Base-by-base conservation (phyloP, 2,113 vertebrate species). In the Pachyramphus minor region DNA sequence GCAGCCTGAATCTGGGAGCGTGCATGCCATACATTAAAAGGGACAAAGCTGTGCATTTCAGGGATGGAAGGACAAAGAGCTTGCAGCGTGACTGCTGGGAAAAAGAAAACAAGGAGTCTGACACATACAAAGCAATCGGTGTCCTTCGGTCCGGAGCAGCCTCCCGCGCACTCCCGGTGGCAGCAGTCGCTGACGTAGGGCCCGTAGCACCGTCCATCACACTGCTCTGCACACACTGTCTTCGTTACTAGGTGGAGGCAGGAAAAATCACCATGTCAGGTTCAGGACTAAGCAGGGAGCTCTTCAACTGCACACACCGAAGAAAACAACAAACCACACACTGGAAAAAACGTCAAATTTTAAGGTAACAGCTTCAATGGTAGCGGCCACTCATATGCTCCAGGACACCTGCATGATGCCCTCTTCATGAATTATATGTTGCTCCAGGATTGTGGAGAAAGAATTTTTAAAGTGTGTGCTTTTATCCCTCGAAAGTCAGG, bases 181-280 rank as follows among this genome's bases (percentile, higher is more conserved):
- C 99, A 99, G 97, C 99, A 99, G 98, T 99, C 98, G 3, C 99
- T 99, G 97, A 99, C 98, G 33, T 99, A 99, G 35, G 99, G 99
- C 60, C 99, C 99, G 0, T 99, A 99, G 97, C 99, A 99, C 74
- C 99, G 98, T 50, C 99, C 99, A 37, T 99, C 99, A 85, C 99
- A 99, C 97, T 99, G 99, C 95, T 99, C 99, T 1, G 99, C 99
- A 68, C 99, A 99, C 97, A 99, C 99, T 0, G 99, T 99, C 98
- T 99, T 99, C 3, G 99, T 99, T 96, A 99, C 99, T 99, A 97
- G 58, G 55, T 41, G 16, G 75, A 92, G 69, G 90, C 58, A 97
- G 56, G 30, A 41, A 84, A 47, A 69, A 47, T 6, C 6, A 7
- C 9, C 19, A 4, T 2, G 58, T 97, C 74, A 97, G 87, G 84